Evolutionary conservation across 2,888 invertebrate genomes (phyloP), one percentile per base, ranked within the genome.

Genomic region (Vandiemenella viatica): DNA sequence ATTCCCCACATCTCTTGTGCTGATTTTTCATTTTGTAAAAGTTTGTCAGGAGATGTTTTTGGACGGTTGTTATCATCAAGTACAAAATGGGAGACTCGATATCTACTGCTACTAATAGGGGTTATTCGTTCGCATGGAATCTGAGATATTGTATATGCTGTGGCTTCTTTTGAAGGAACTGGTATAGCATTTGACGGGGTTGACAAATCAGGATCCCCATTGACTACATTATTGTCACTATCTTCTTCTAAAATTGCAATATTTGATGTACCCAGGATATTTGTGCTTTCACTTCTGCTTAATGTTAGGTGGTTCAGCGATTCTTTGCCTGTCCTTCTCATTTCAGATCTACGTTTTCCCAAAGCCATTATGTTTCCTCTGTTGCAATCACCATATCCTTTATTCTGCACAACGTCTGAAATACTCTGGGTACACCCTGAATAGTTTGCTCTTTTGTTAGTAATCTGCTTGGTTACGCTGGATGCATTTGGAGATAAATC

Each of bases 11-110:
- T 51, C 49, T 64, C 63, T 52, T 62, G 51, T 44, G 63, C 63
- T 4, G 48, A 37, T 41, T 51, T 49, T 16, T 51, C 45, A 13
- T 46, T 45, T 38, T 49, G 40, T 4, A 44, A 48, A 15, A 66
- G 57, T 23, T 63, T 62, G 49, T 66, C 65, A 0, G 66, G 63
- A 22, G 64, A 62, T 37, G 65, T 66, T 55, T 66, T 67, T 4
- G 67, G 65, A 26, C 67, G 56, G 32, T 65, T 65, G 23, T 65
- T 65, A 10, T 58, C 56, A 32, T 64, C 63, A 1, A 67, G 56
- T 10, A 62, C 61, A 20, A 66, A 55, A 20, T 63, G 61, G 0
- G 65, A 62, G 44, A 66, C 46, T 6, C 63, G 37, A 20, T 47
- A 45, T 8, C 51, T 8, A 26, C 32, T 44, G 49, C 58, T 58